These are phyloP conservation scores for Graptemys geographica DNA, from an alignment of 2,797 vertebrate genomes.

Conservation along the genomic window DNA sequence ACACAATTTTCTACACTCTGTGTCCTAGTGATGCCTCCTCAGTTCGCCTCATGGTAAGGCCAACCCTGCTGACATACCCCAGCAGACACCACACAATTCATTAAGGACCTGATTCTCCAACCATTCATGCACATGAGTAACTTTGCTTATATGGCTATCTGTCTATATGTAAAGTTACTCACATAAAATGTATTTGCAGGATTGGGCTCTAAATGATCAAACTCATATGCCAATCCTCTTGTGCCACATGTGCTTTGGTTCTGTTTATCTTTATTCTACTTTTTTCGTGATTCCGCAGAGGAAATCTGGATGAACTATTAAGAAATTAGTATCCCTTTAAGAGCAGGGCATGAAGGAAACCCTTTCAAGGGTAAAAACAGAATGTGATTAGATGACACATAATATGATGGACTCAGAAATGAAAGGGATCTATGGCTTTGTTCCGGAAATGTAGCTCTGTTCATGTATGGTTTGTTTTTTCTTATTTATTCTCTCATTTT, in stretches of 20 bases:
- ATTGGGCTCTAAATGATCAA: neutral
- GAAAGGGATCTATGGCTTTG: neutral
- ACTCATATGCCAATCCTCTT: neutral
- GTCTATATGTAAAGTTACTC: neutral
- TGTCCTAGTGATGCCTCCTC: too few species aligned
- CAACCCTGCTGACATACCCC: fast-evolving
- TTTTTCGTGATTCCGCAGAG: neutral
- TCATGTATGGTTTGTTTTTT: neutral
- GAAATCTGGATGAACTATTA: neutral
- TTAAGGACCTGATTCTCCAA: fast-evolving
- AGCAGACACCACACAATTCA: neutral
- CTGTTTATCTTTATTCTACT: neutral
- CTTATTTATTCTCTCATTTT: neutral
- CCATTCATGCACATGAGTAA: fast-evolving
- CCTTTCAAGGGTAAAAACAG: neutral
- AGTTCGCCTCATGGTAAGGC: too few species aligned
- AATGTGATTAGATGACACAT: neutral
- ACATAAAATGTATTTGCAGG: neutral
- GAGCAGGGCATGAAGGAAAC: neutral
- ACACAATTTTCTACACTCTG: too few species aligned
- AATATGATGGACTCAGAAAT: neutral
- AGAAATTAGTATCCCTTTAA: neutral
- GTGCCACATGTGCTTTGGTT: neutral
- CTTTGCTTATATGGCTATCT: neutral
- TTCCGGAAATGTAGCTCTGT: neutral